These are phyloP conservation scores for Phragmatobia fuliginosa DNA, from an alignment of 2,888 invertebrate species.

Conservation along the genomic window DNA sequence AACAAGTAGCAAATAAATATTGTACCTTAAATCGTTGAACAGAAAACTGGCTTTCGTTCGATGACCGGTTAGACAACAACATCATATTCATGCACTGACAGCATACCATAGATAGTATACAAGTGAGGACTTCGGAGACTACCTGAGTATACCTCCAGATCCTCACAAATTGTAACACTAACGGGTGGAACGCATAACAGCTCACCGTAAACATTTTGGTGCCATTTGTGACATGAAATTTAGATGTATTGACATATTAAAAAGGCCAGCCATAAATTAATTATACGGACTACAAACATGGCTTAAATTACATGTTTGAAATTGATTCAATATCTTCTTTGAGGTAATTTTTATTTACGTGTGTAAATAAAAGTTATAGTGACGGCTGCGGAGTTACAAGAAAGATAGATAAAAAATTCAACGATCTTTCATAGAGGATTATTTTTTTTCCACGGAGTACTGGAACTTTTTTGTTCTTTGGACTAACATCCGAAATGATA, in stretches of 20 bases:
- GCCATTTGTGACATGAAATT: slow-evolving; percentile 25
- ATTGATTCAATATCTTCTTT: neutral
- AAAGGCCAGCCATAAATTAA: too few species aligned
- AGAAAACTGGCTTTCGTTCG: slow-evolving; percentile 15
- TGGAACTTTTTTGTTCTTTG: neutral
- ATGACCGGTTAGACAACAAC: slow-evolving; percentile 35
- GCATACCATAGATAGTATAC: slow-evolving; percentile 51
- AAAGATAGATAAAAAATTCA: neutral
- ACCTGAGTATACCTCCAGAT: slow-evolving; percentile 56
- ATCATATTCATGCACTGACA: slow-evolving; percentile 54
- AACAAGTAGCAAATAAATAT: neutral
- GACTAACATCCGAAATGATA: neutral
- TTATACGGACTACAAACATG: neutral
- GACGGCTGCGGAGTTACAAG: neutral
- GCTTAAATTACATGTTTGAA: neutral
- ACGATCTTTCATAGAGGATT: neutral
- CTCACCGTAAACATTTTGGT: slow-evolving; percentile 59
- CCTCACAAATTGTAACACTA: slow-evolving; percentile 52
- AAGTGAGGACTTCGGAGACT: slow-evolving; percentile 55
- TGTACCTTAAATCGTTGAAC: slow-evolving; percentile 15
- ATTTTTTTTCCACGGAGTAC: neutral
- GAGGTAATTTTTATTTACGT: neutral
- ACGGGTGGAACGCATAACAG: slow-evolving; percentile 55
- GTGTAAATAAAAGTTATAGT: neutral
- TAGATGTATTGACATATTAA: neutral